phyloP scores from a whole-genome alignment of 2,797 vertebrate genomes.

The Helostoma temminkii region DNA sequence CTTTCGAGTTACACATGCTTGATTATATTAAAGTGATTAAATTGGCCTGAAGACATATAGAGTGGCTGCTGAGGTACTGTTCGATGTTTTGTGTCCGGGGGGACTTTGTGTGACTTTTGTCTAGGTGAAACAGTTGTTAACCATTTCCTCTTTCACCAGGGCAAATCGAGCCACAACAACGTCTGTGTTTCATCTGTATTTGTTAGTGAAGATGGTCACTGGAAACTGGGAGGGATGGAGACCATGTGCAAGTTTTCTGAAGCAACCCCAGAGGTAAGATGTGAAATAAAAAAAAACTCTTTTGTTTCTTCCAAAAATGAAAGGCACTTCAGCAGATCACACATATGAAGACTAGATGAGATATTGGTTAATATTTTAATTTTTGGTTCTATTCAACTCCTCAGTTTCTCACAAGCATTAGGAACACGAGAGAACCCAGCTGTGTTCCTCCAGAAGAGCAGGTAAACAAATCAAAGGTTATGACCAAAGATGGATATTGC shows the following conservation, averaged over 20 bases:
- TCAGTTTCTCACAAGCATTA: slow-evolving; percentile 91
- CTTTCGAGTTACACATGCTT: neutral
- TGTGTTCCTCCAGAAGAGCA: slow-evolving; percentile 91
- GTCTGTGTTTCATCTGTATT: slow-evolving; percentile 93
- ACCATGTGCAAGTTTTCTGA: slow-evolving; percentile 93
- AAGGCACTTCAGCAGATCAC: neutral
- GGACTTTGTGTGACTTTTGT: neutral
- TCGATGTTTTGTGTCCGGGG: neutral
- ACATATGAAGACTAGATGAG: neutral
- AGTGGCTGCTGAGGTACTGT: neutral
- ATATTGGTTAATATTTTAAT: slow-evolving; percentile 13
- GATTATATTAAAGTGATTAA: neutral
- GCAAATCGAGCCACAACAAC: slow-evolving; percentile 97
- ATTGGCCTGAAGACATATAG: neutral
- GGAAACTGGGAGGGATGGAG: slow-evolving; percentile 99
- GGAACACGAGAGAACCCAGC: slow-evolving; percentile 86
- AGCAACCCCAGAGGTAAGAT: slow-evolving; percentile 91
- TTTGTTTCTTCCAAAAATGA: neutral
- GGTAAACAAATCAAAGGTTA: slow-evolving; percentile 67
- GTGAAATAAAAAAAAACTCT: neutral
- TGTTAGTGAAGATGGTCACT: slow-evolving; percentile 96
- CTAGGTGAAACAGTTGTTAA: slow-evolving; percentile 6
- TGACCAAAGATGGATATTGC: neutral
- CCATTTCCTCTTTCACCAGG: slow-evolving; percentile 77
- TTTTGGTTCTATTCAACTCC: neutral